Evolutionary conservation across 2,888 invertebrate genomes (phyloP), one percentile per base, ranked within the genome.

Genomic region (Octodonta nipae): DNA sequence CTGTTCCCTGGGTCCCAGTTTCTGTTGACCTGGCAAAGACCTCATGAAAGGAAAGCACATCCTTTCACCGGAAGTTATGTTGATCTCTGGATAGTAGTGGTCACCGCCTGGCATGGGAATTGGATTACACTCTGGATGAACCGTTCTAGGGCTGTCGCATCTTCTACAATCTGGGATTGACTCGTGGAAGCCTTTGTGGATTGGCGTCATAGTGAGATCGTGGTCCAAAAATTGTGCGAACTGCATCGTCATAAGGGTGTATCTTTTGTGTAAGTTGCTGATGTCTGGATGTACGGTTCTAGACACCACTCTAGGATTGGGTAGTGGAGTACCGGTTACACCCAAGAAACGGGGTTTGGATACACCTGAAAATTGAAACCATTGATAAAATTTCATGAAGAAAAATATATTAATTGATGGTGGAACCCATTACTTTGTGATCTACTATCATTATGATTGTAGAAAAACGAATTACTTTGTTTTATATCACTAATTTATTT

Each of bases 21-120:
- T 75, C 47, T 86, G 79, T 52, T 91, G 92, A 13, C 92, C 92
- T 0, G 92, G 88, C 40, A 93, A 63, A 28, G 89, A 91, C 53
- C 92, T 74, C 78, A 91, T 91, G 58, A 89, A 92, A 0, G 92
- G 89, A 64, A 93, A 86, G 61, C 93, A 93, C 44, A 88, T 69
- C 8, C 84, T 67, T 34, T 78, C 77, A 0, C 91, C 91, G 2
- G 82, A 82, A 0, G 81, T 78, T 5, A 79, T 73, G 54, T 91
- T 88, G 16, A 80, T 73, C 40, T 85, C 81, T 0, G 89, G 86
- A 56, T 88, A 93, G 60, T 80, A 87, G 38, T 87, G 84, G 60
- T 93, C 93, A 1, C 85, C 82, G 0, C 78, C 60, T 0, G 91
- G 92, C 0, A 93, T 78, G 0, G 82, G 81, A 65, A 93, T 87